These are phyloP conservation scores for Dasypus novemcinctus DNA, from an alignment of 2,113 vertebrate genomes.

Conservation along the genomic window DNA sequence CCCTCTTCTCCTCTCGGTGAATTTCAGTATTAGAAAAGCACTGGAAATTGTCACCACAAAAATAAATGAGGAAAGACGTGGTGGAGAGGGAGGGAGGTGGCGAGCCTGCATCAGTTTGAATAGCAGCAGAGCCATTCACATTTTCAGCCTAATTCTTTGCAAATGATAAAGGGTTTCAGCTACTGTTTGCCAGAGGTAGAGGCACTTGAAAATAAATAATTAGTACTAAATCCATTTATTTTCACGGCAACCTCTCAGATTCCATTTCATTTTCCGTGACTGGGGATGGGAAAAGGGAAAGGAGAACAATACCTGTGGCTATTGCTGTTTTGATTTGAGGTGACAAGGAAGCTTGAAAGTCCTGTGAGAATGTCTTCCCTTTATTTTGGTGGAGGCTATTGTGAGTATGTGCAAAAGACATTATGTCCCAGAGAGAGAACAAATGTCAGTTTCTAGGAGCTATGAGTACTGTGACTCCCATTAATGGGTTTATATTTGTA, in stretches of 20 bases:
- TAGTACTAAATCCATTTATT: neutral
- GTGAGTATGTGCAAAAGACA: neutral
- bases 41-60: slow-evolving; percentile 42
- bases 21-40: slow-evolving; percentile 66
- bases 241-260: neutral
- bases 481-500: neutral
- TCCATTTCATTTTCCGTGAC: neutral
- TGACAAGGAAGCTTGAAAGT: neutral
- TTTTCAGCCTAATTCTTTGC: slow-evolving; percentile 55
- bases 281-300: neutral
- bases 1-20: neutral
- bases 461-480: neutral
- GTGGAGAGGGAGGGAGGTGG: neutral
- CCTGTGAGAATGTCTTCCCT: neutral
- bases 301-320: neutral
- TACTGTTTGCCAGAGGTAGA: neutral
- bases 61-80: slow-evolving; percentile 44
- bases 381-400: neutral
- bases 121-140: neutral
- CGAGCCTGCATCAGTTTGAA: neutral
- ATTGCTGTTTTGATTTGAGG: neutral
- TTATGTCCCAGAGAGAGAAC: neutral
- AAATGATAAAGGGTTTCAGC: neutral
- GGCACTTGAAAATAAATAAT: slow-evolving; percentile 35
- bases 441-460: neutral